Percentiles rank a stretch among this genome's conserved stretches.
These are phyloP conservation scores for Pseudorhombus dupliciocellatus DNA, from an alignment of 2,113 vertebrate species.

Conservation along the genomic window DNA sequence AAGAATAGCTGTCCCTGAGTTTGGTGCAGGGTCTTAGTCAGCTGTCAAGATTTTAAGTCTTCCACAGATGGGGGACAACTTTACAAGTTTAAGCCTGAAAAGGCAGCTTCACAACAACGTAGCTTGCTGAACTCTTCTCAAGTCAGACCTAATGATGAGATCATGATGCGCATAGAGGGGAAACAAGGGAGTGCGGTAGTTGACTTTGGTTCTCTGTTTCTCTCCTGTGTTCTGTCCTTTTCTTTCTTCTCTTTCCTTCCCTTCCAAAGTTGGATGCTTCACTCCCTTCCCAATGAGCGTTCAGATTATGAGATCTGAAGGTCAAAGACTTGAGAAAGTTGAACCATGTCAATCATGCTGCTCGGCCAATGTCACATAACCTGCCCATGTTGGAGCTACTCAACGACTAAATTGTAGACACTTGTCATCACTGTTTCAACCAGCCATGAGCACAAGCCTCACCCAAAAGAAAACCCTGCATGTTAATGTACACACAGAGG, in stretches of 20 bases:
- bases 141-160: constrained; percentile 68
- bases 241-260: constrained; percentile 1
- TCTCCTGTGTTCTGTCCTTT: neutral
- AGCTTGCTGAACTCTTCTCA: constrained; percentile 1
- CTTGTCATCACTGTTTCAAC: constrained; percentile 30
- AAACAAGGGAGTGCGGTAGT: constrained; percentile 30
- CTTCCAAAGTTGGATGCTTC: constrained; percentile 49
- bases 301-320: constrained; percentile 81
- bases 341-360: neutral
- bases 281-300: constrained; percentile 68
- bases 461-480: constrained; percentile 27
- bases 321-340: constrained; percentile 31
- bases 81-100: neutral
- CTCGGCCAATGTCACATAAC: neutral
- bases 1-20: constrained; percentile 5
- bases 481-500: constrained; percentile 37
- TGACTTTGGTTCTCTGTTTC: constrained; percentile 50
- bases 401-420: neutral
- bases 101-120: constrained; percentile 22
- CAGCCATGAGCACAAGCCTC: constrained; percentile 33
- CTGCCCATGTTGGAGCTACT: constrained; percentile 17
- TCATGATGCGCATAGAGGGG: constrained; percentile 75
- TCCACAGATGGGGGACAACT: constrained; percentile 16
- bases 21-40: constrained; percentile 10
- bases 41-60: constrained; percentile 11